Evolutionary conservation across 1,140 invertebrate species (phyloP).

Genomic region (Colletes gigas): DNA sequence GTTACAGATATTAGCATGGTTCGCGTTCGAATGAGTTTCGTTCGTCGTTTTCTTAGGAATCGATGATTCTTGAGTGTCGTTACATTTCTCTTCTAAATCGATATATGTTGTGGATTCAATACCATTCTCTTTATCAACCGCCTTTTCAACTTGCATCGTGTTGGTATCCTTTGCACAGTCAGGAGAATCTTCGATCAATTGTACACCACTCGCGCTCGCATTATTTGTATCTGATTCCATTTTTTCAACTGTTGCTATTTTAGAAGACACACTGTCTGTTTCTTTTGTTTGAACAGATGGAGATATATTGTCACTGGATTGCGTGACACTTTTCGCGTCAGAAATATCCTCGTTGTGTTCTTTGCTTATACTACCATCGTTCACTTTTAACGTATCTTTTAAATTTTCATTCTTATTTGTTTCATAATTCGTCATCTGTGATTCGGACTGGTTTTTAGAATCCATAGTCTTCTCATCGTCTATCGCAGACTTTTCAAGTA

Average conservation of each 20-base stretch:
- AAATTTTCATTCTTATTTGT: conserved; percentile 53
- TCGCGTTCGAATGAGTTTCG: not conserved
- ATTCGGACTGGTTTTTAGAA: not conserved
- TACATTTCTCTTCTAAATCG: not conserved
- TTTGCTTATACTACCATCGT: not conserved
- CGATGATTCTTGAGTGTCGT: not conserved
- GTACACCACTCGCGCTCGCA: not conserved
- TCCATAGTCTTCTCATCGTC: not conserved
- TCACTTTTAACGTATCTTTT: conserved; percentile 27
- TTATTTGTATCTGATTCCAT: not conserved
- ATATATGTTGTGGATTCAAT: not conserved
- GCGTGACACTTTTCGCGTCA: not conserved
- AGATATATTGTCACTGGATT: not conserved
- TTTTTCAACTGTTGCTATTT: not conserved
- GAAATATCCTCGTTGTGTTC: not conserved
- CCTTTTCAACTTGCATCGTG: not conserved
- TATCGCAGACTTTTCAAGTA: not conserved
- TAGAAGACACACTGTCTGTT: not conserved
- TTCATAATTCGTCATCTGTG: conserved; percentile 13
- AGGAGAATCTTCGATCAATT: not conserved
- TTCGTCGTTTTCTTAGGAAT: not conserved
- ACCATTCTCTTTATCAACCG: conserved; percentile 22
- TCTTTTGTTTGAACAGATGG: not conserved
- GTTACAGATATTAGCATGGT: conserved; percentile 27
- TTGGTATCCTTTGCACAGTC: not conserved